Percentiles rank a stretch among this genome's conserved stretches.
Conservation (phyloP, 2,113 vertebrate species). For the Proterorhinus semilunaris region DNA sequence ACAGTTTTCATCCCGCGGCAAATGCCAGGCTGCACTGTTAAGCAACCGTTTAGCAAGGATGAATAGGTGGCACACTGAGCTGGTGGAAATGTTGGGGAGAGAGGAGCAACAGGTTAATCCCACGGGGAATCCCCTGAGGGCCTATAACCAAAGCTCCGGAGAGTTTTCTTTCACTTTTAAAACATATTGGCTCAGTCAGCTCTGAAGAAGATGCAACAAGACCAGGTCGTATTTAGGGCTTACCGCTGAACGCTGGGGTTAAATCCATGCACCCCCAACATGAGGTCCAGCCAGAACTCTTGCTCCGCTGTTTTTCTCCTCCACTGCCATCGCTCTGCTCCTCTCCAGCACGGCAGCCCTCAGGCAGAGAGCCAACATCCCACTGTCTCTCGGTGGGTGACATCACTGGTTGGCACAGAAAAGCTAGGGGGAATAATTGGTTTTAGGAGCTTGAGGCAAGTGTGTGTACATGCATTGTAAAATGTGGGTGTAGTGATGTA, state of each 20-base stretch:
- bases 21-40: conserved; percentile 70
- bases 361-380: conserved; percentile 63
- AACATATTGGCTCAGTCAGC: conserved; percentile 46
- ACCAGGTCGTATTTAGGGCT: conserved; percentile 34
- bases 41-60: conserved; percentile 67
- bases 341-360: conserved; percentile 34
- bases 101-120: conserved; percentile 64
- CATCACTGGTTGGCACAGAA: conserved; percentile 75
- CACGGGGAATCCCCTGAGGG: conserved; percentile 52
- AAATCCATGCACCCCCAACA: conserved; percentile 49
- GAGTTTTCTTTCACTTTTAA: conserved; percentile 60
- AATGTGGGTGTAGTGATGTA: conserved; percentile 46
- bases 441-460: conserved; percentile 67
- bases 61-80: conserved; percentile 57
- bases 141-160: conserved; percentile 46
- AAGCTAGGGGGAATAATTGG: conserved; percentile 72
- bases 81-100: conserved; percentile 56
- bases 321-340: conserved; percentile 31
- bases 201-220: conserved; percentile 28
- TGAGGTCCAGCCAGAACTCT: conserved; percentile 51
- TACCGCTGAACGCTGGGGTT: conserved; percentile 43
- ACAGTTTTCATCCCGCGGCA: conserved; percentile 49
- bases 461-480: conserved; percentile 30
- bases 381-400: conserved; percentile 70
- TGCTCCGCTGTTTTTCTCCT: conserved; percentile 39